Percentiles rank a stretch among this genome's conserved stretches.
phyloP scores from a whole-genome alignment of 2,888 invertebrate species.

The Odontocerum albicorne region DNA sequence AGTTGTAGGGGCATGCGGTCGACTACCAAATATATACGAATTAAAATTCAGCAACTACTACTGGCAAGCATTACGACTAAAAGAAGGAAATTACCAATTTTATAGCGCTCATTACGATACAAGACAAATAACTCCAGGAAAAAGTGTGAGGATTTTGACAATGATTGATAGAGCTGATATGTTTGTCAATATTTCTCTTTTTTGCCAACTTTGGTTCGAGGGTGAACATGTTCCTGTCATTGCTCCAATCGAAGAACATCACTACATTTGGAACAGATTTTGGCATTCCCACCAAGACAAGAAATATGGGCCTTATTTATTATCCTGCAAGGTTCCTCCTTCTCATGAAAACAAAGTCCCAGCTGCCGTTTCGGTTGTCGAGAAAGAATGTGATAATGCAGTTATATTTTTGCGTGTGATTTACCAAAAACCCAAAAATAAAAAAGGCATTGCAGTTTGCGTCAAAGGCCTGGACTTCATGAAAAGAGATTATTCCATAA shows the following conservation, averaged over 20 bases:
- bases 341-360: conserved; percentile 73
- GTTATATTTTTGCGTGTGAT: conserved; percentile 83
- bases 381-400: conserved; percentile 80
- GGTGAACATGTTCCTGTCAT: conserved; percentile 78
- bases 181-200: conserved; percentile 65
- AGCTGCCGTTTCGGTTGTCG: conserved; percentile 80
- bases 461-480: conserved; percentile 94
- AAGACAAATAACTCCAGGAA: conserved; percentile 53
- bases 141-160: conserved; percentile 73
- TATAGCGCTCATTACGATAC: conserved; percentile 61
- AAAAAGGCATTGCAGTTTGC: conserved; percentile 86
- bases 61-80: conserved; percentile 10
- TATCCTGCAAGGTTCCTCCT: conserved; percentile 84
- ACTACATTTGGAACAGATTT: conserved; percentile 90
- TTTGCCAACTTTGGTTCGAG: conserved; percentile 90
- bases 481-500: conserved; percentile 80
- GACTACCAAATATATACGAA: conserved; percentile 6
- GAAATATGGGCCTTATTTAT: conserved; percentile 87
- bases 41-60: conserved; percentile 13
- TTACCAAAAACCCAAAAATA: conserved; percentile 70
- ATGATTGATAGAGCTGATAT: conserved; percentile 91
- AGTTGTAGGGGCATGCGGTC: too few species aligned
- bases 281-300: conserved; percentile 94
- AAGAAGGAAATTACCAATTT: neutral
- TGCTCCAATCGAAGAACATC: conserved; percentile 82